phyloP scores from a whole-genome alignment of 2,888 invertebrate species.

The Lithophane socia region DNA sequence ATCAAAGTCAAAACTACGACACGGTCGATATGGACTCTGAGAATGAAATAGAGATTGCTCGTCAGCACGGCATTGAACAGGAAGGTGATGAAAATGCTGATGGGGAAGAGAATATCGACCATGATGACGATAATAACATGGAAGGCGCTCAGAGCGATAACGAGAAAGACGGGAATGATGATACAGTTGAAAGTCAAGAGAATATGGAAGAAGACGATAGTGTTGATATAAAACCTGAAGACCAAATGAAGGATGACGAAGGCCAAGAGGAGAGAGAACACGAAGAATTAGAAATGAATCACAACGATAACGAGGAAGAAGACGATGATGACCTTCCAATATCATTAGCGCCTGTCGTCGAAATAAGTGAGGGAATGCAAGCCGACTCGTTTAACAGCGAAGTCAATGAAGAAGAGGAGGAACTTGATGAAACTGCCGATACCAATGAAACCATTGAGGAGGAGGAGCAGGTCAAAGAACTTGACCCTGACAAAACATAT shows the following conservation, averaged over 20 bases:
- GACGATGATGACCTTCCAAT: conserved; percentile 84
- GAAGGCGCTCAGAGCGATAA: conserved; percentile 76
- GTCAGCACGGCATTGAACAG: conserved; percentile 77
- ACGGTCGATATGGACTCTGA: conserved; percentile 89
- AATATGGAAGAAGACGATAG: conserved; percentile 73
- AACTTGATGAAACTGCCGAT: conserved; percentile 74
- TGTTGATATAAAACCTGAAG: conserved; percentile 70
- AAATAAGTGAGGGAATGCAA: conserved; percentile 87
- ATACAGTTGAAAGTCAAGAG: conserved; percentile 73
- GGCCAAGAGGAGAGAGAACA: conserved; percentile 71
- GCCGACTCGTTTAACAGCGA: conserved; percentile 82
- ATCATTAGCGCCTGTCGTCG: conserved; percentile 82
- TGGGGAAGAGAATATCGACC: conserved; percentile 65
- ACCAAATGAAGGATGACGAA: conserved; percentile 69
- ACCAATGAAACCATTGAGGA: conserved; percentile 79
- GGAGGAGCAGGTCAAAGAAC: conserved; percentile 72
- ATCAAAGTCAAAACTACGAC: conserved; percentile 84
- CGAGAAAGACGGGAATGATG: conserved; percentile 74
- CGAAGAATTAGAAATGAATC: conserved; percentile 76
- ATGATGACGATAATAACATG: conserved; percentile 70
- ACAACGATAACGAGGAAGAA: conserved; percentile 78
- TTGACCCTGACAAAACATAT: conserved; percentile 83
- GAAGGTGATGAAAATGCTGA: conserved; percentile 72
- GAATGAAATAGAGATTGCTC: conserved; percentile 88
- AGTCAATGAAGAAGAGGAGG: conserved; percentile 81